Percentiles rank a stretch among this genome's conserved stretches.
Evolutionary conservation across 2,113 vertebrate genomes (phyloP).

Genomic region (Pseudonaja textilis): DNA sequence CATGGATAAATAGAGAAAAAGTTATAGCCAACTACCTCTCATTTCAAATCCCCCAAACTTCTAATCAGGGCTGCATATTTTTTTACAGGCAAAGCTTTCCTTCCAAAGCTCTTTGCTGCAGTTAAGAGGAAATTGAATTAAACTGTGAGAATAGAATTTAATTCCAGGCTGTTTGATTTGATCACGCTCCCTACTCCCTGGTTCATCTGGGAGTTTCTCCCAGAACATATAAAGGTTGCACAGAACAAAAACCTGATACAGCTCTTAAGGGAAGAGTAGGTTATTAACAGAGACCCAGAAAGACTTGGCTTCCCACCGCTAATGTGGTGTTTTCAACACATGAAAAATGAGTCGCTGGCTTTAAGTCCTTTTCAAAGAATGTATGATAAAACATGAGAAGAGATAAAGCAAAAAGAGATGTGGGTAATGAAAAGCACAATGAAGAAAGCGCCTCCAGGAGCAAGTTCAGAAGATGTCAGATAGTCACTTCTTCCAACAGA

Average conservation of each 20-base stretch:
- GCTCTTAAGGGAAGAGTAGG: constrained; percentile 16
- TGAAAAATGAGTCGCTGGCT: constrained; percentile 52
- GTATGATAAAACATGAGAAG: background rate
- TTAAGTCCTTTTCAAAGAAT: constrained; percentile 34
- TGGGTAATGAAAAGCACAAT: accelerated
- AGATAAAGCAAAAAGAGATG: background rate
- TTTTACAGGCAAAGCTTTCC: background rate
- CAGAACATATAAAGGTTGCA: accelerated
- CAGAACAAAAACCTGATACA: constrained; percentile 23
- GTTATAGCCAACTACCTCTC: background rate
- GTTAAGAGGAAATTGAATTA: background rate
- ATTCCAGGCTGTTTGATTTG: background rate
- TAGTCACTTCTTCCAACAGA: background rate
- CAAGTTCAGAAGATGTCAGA: background rate
- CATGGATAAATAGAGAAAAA: background rate
- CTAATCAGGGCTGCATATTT: background rate
- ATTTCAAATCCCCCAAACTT: background rate
- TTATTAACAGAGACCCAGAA: constrained; percentile 16
- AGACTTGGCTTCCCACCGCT: constrained; percentile 27
- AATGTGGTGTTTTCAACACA: background rate
- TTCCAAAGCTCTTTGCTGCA: background rate
- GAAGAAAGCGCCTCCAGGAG: background rate
- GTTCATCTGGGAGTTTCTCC: accelerated
- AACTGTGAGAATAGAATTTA: background rate
- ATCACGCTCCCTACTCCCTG: background rate